Conservation (phyloP, 1,140 invertebrate genomes). For the Pseudoatta argentina region DNA sequence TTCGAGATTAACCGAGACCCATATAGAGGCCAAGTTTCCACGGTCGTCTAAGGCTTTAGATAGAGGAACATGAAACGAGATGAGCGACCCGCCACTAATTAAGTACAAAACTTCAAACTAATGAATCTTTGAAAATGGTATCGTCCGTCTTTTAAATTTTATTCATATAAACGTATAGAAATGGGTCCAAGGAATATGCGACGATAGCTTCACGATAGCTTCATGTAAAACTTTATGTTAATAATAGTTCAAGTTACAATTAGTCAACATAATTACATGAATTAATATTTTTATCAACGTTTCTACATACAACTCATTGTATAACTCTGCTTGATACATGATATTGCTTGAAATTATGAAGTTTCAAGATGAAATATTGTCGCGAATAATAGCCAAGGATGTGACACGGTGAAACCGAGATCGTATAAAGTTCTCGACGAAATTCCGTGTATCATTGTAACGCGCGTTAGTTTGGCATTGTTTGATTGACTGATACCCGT, state of each 20-base stretch:
- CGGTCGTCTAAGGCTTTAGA: constrained; percentile 54
- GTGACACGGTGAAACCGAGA: background rate
- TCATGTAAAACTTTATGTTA: background rate
- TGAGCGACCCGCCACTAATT: constrained; percentile 65
- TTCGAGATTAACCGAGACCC: constrained; percentile 71
- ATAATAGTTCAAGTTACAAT: background rate
- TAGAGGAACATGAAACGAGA: constrained; percentile 62
- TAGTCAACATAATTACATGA: background rate
- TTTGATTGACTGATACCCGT: constrained; percentile 58
- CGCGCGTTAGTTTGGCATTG: background rate
- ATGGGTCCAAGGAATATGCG: background rate
- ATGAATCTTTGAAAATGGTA: constrained; percentile 62
- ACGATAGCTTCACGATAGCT: background rate
- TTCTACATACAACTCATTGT: background rate
- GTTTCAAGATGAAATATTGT: background rate
- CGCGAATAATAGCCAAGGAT: background rate
- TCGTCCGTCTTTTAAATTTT: constrained; percentile 31
- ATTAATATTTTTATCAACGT: constrained; percentile 11
- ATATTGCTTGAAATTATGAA: background rate
- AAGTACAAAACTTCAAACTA: constrained; percentile 72
- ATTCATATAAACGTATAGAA: constrained; percentile 2
- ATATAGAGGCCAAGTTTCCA: constrained; percentile 68
- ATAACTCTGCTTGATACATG: background rate
- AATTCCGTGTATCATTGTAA: constrained; percentile 38
- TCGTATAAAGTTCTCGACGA: constrained; percentile 27